Base-by-base conservation (phyloP, 2,797 vertebrate genomes). In the Xerus rutilus region DNA sequence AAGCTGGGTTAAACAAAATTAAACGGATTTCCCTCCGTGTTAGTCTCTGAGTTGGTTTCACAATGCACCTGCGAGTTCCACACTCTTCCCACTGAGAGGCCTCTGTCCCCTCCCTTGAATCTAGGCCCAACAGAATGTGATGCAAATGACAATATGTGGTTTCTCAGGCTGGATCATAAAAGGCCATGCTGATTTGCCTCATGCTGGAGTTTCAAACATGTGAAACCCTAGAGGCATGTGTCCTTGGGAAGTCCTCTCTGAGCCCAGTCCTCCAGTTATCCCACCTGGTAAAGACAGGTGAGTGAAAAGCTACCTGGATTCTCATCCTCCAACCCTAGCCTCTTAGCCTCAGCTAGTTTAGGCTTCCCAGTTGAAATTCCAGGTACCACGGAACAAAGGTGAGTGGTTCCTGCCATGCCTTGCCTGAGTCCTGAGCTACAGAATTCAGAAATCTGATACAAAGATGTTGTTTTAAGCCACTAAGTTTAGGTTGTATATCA, bases 41-140 rank as follows among this genome's bases (percentile, higher is more conserved):
- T 11, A 43, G 14, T 12, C 30, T 73, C 70, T 25, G 39, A 20
- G 28, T 30, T 0, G 1, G 18, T 69, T 93, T 86, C 59, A 52
- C 3, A 7, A n/a, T 1, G 3, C 14, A 0, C 3, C n/a, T 4
- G 2, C 25, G 65, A 54, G 49, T 76, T 28, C 54, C 28, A 49
- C 1, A 15, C 25, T 39, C 43, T 8, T 86, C n/a, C 32, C 10
- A 3, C 1, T 17, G n/a, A 77, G 20, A 67, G 18, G 6, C 47
- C 20, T 43, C 45, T 15, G 15, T 59, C 43, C 30, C 25, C 21
- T 78, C 25, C 28, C 73, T 57, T 57, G 69, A 78, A 69, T 69
- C 74, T 28, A 57, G 62, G 47, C 21, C 67, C 8, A 25, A 39
- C 1, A 39, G 45, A 69, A 7, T 52, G 13, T 4, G 43, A 11